phyloP scores from a whole-genome alignment of 2,888 invertebrate genomes.

The Plutella xylostella region DNA sequence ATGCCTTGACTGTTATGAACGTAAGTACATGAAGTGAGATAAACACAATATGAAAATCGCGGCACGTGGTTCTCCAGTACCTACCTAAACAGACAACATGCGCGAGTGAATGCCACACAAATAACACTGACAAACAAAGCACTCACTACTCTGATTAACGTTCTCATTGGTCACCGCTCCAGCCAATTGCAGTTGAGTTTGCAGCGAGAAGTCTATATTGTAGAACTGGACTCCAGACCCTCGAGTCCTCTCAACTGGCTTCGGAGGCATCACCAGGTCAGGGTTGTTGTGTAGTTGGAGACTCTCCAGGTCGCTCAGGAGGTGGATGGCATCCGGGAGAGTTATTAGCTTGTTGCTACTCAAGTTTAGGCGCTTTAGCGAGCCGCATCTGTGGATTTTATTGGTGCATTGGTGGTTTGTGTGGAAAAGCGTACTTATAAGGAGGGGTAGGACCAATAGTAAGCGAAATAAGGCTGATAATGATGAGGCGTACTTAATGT shows the following conservation, averaged over 20 bases:
- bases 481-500: too few relatives aligned
- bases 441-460: too few relatives aligned
- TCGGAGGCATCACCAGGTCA: constrained; percentile 94
- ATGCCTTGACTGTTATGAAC: too few relatives aligned
- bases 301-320: constrained; percentile 88
- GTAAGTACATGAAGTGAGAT: too few relatives aligned
- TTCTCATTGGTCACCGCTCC: constrained; percentile 88
- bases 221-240: constrained; percentile 92
- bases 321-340: constrained; percentile 96
- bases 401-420: too few relatives aligned
- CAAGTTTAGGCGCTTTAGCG: constrained; percentile 91
- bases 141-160: constrained; percentile 75
- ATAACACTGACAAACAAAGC: neutral
- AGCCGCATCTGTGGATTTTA: constrained; percentile 80
- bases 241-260: constrained; percentile 84
- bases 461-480: too few relatives aligned
- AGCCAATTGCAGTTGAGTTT: constrained; percentile 92
- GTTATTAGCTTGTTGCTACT: constrained; percentile 95
- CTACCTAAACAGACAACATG: too few relatives aligned
- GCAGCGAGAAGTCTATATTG: constrained; percentile 98
- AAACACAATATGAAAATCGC: too few relatives aligned
- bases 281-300: constrained; percentile 94
- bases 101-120: too few relatives aligned
- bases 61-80: too few relatives aligned
- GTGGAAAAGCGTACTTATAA: too few relatives aligned